Evolutionary conservation across 2,888 invertebrate genomes (phyloP).

Genomic region (Sinhomidia bicolor): DNA sequence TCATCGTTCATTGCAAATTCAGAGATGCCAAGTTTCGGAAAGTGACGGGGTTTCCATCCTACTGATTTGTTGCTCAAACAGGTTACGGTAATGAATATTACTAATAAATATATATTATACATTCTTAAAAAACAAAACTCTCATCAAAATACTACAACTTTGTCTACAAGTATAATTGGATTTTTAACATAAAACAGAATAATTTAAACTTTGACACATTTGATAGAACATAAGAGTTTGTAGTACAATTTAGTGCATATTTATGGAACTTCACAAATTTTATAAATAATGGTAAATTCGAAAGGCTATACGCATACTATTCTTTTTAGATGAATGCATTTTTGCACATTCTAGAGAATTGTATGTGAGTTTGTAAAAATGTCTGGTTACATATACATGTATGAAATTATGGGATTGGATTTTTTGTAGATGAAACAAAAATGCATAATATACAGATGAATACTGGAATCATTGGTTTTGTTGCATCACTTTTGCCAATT

Average conservation of each 20-base stretch:
- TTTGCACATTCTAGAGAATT: not conserved
- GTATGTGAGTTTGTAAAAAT: not conserved
- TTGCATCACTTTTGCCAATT: not conserved
- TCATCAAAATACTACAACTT: not conserved
- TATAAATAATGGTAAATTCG: too few relatives aligned
- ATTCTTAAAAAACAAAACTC: not conserved
- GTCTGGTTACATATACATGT: not conserved
- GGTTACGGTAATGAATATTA: not conserved
- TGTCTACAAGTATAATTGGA: not conserved
- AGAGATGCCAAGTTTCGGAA: constrained; percentile 70
- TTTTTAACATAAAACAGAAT: not conserved
- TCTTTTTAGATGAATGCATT: too few relatives aligned
- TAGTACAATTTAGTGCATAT: too few relatives aligned
- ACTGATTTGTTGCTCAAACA: not conserved
- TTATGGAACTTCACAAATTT: too few relatives aligned
- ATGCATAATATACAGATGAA: not conserved
- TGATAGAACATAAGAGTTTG: not conserved
- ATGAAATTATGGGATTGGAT: not conserved
- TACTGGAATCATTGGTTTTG: not conserved
- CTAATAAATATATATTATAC: not conserved
- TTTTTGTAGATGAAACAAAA: not conserved
- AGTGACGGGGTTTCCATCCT: constrained; percentile 68
- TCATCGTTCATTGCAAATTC: constrained; percentile 72
- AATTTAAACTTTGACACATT: not conserved
- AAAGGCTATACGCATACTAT: too few relatives aligned